phyloP scores from a whole-genome alignment of 2,113 vertebrate species.

The Hippocampus zosterae region DNA sequence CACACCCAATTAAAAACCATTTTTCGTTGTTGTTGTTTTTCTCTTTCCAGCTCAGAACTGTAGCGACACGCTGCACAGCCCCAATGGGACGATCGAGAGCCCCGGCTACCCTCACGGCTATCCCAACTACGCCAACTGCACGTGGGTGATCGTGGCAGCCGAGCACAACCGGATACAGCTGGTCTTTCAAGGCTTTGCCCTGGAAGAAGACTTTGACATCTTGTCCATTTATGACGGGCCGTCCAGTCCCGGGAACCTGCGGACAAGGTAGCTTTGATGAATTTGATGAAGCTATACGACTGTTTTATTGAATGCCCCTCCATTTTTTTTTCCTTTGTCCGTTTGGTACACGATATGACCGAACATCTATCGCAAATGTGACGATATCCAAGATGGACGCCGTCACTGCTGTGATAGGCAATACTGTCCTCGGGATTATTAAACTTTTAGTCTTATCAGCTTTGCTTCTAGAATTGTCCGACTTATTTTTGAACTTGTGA shows the following conservation, averaged over 20 bases:
- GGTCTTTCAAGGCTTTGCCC: constrained; percentile 94
- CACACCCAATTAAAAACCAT: neutral
- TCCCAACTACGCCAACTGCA: constrained; percentile 99
- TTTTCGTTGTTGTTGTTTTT: too few relatives aligned
- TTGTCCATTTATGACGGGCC: constrained; percentile 92
- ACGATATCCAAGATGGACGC: too few relatives aligned
- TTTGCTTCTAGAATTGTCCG: too few relatives aligned
- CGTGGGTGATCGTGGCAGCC: constrained; percentile 90
- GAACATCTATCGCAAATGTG: neutral
- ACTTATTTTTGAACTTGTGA: too few relatives aligned
- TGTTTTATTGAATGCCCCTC: constrained; percentile 9
- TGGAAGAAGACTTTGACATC: constrained; percentile 97
- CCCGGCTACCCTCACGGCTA: constrained; percentile 96
- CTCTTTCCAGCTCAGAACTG: constrained; percentile 89
- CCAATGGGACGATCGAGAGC: constrained; percentile 96
- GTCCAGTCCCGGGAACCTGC: constrained; percentile 84
- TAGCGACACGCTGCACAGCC: constrained; percentile 85
- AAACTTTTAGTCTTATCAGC: too few relatives aligned
- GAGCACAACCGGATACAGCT: constrained; percentile 96
- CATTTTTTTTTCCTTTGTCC: constrained; percentile 17
- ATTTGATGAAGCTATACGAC: constrained; percentile 17
- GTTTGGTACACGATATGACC: constrained; percentile 14
- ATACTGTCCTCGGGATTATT: too few relatives aligned
- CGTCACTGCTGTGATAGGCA: too few relatives aligned
- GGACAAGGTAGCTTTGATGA: constrained; percentile 77